Conservation (phyloP, 2,113 vertebrate species). For the mouse (Mus musculus) region GRCm39 chr12:28372001-28372500, state of each 20-base stretch:
- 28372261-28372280: background rate
- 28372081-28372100: background rate
- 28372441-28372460: background rate
- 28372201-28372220: background rate
- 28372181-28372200: background rate
- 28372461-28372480: background rate
- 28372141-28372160: too few species aligned
- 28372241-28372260: background rate
- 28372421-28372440: background rate
- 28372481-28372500: background rate
- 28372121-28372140: accelerated
- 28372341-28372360: background rate
- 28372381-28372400: background rate
- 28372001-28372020: background rate
- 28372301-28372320: too few species aligned
- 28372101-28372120: background rate
- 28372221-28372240: background rate
- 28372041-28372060: accelerated
- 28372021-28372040: background rate
- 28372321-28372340: background rate
- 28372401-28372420: background rate
- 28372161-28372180: background rate
- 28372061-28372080: accelerated
- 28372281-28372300: background rate
- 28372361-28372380: too few species aligned